phyloP scores from a whole-genome alignment of 2,888 invertebrate genomes.

The Nemoura dubitans region DNA sequence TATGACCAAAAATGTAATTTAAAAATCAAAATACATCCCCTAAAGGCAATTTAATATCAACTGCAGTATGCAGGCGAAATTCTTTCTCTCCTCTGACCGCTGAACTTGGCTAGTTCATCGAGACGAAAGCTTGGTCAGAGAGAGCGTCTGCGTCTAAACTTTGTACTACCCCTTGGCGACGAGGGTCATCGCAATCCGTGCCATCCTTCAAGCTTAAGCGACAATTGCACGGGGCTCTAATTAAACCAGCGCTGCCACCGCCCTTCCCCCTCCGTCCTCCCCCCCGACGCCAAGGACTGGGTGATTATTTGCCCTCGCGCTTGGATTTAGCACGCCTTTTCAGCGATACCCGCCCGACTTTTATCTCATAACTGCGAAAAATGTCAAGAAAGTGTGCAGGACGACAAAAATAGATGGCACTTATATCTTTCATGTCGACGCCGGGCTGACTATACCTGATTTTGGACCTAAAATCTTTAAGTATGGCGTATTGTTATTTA shows the following conservation, averaged over 20 bases:
- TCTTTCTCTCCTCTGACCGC: not conserved
- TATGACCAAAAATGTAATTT: not conserved
- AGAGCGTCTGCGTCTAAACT: not conserved
- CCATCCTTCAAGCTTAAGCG: constrained; percentile 31
- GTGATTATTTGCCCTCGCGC: constrained; percentile 21
- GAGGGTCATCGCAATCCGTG: constrained; percentile 35
- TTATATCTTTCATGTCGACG: not conserved
- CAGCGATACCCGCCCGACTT: constrained; percentile 7
- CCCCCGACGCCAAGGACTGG: not conserved
- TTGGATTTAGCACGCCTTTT: not conserved
- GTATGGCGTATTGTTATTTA: too few relatives aligned
- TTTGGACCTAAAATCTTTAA: not conserved
- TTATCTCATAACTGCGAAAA: constrained; percentile 18
- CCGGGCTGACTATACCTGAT: not conserved
- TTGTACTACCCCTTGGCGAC: constrained; percentile 23
- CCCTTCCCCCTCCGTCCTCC: not conserved
- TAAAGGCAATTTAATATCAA: not conserved
- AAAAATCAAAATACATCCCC: not conserved
- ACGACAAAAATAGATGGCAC: not conserved
- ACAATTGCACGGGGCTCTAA: constrained; percentile 44
- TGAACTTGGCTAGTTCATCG: not conserved
- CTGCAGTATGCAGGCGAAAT: not conserved
- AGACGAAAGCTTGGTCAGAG: not conserved
- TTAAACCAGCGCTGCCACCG: constrained; percentile 46
- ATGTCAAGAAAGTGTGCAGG: not conserved